Conservation (phyloP, 2,113 vertebrate species). For the Amazona vittata region DNA sequence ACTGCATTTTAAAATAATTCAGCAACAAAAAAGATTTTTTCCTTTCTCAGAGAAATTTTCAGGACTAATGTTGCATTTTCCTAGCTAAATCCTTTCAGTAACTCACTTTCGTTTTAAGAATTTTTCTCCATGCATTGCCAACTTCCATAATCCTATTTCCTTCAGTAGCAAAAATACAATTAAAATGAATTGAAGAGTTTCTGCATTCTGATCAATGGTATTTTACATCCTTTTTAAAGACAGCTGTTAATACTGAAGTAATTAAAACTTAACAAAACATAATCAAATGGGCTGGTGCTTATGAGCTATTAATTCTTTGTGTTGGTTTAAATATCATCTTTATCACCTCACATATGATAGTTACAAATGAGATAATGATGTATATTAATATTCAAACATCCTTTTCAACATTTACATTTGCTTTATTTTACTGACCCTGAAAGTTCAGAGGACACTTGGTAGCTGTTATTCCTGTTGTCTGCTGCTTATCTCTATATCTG, state of each 20-base stretch:
- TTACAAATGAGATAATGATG: background rate
- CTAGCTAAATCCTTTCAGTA: background rate
- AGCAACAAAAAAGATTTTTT: background rate
- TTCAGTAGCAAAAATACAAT: background rate
- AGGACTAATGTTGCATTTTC: background rate
- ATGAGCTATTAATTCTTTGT: background rate
- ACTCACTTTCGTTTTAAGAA: background rate
- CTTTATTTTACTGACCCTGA: background rate
- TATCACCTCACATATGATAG: background rate
- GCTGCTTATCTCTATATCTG: background rate
- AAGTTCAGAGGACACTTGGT: background rate
- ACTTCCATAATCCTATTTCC: background rate
- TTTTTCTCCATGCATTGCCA: background rate
- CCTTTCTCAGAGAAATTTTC: background rate
- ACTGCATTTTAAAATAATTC: background rate
- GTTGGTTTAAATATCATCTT: background rate
- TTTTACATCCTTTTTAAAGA: background rate
- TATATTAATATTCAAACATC: background rate
- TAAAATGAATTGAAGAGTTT: conserved; percentile 2
- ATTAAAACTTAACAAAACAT: conserved; percentile 30
- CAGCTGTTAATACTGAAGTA: conserved; percentile 12
- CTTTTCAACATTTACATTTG: background rate
- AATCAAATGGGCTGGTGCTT: background rate
- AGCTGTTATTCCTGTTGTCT: background rate
- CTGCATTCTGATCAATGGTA: background rate